Evolutionary conservation across 2,888 invertebrate genomes (phyloP), one percentile per base, ranked within the genome.

Genomic region (Athripsodes cinereus): DNA sequence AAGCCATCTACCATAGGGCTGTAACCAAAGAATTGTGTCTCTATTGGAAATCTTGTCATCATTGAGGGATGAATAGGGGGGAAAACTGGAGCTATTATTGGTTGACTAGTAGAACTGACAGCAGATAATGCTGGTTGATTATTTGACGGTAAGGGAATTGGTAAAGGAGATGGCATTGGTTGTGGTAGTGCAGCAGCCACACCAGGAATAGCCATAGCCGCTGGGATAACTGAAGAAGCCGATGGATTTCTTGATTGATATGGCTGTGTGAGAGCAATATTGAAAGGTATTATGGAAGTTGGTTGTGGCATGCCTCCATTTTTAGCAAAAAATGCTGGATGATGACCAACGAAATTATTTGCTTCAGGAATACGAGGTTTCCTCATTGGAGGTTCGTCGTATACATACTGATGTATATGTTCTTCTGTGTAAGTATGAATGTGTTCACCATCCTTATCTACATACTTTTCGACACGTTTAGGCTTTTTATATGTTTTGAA

Each of bases 371-470:
- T 67, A 18, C 68, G 65, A 2, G 69, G 57, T 57, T 72, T 73
- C 5, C 31, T 35, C 8, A 22, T 40, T 1, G 70, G 64, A 22
- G 67, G 70, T 19, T 74, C 72, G 61, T 74, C 72, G 61, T 69
- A 77, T 2, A 76, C 68, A 57, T 78, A 66, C 65, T 78, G 78
- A 62, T 78, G 78, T 56, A 79, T 73, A 53, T 79, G 78, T 64
- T 79, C 79, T 65, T 78, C 79, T 62, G 74, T 78, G 61, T 77
- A 79, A 1, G 78, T 78, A 64, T 79, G 79, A 62, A 79, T 76
- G 61, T 79, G 79, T 68, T 79, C 79, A 62, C 75, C 77, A 66
- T 79, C 74, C 59, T 78, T 78, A 59, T 79, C 78, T 62, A 79
- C 71, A 63, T 77, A 78, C 71, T 79, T 79, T 69, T 79, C 78